phyloP scores from a whole-genome alignment of 2,888 invertebrate genomes.

The Stenurella melanura region DNA sequence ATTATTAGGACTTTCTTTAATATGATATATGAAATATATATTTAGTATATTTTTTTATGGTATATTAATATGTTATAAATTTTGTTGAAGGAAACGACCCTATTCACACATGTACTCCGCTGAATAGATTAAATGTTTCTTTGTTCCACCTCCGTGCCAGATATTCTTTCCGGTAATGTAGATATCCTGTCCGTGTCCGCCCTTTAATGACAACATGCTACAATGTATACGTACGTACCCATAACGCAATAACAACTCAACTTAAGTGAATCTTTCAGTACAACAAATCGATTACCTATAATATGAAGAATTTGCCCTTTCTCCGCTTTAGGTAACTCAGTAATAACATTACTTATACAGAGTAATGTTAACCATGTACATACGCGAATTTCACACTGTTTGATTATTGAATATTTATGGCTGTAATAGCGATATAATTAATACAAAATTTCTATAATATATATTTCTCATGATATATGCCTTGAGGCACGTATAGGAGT shows the following conservation, averaged over 20 bases:
- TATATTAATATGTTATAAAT: no score
- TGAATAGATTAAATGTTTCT: not conserved
- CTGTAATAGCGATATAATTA: not conserved
- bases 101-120: no score
- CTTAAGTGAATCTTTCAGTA: slow-evolving; percentile 21
- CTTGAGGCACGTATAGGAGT: not conserved
- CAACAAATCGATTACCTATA: not conserved
- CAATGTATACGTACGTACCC: not conserved
- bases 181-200: slow-evolving; percentile 7
- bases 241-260: slow-evolving; percentile 9
- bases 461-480: not conserved
- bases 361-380: not conserved
- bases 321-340: slow-evolving; percentile 28
- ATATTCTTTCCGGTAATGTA: not conserved
- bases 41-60: no score
- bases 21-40: no score
- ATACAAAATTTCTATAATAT: slow-evolving; percentile 1
- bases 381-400: not conserved
- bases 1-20: no score
- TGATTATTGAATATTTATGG: not conserved
- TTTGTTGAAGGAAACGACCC: no score
- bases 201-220: not conserved
- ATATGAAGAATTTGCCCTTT: slow-evolving; percentile 20
- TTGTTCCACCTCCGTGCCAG: not conserved
- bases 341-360: slow-evolving; percentile 29